phyloP scores from a whole-genome alignment of 2,797 vertebrate genomes.

The Xenopus petersii region DNA sequence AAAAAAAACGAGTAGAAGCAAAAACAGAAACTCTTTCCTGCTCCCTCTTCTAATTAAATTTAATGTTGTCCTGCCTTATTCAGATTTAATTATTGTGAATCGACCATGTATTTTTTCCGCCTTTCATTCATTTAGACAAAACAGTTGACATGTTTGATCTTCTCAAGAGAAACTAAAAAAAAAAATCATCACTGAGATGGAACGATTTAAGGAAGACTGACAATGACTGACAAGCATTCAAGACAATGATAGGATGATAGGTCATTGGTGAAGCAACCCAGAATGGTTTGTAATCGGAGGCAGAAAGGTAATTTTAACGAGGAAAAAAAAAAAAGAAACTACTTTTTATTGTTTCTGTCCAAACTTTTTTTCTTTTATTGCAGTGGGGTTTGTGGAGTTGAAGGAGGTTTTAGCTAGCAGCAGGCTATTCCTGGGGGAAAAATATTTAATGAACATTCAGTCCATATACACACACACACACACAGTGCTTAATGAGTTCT shows the following conservation, averaged over 20 bases:
- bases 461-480: background rate
- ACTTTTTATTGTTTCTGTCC: background rate
- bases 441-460: conserved; percentile 31
- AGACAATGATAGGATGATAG: conserved; percentile 16
- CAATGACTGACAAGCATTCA: conserved; percentile 23
- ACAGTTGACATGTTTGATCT: conserved; percentile 19
- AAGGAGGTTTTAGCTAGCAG: background rate
- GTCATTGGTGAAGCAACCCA: conserved; percentile 11
- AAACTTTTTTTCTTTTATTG: conserved; percentile 12
- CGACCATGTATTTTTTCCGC: background rate
- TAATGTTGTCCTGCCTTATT: conserved; percentile 30
- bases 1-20: background rate
- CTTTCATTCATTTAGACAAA: conserved; percentile 7
- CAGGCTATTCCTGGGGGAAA: conserved; percentile 10
- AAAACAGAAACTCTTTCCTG: background rate
- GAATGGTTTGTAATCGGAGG: conserved; percentile 14
- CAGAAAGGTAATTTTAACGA: background rate
- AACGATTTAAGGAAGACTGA: background rate
- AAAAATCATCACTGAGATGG: background rate
- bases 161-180: conserved; percentile 15
- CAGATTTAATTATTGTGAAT: conserved; percentile 18
- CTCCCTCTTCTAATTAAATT: conserved; percentile 26
- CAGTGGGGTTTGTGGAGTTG: conserved; percentile 6
- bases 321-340: too few species aligned
- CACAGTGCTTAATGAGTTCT: conserved; percentile 22